A percentile compares a stretch with the other conserved stretches of the same genome.
Evolutionary conservation across 2,113 vertebrate species (phyloP).

Genomic region (Heloderma charlesbogerti): DNA sequence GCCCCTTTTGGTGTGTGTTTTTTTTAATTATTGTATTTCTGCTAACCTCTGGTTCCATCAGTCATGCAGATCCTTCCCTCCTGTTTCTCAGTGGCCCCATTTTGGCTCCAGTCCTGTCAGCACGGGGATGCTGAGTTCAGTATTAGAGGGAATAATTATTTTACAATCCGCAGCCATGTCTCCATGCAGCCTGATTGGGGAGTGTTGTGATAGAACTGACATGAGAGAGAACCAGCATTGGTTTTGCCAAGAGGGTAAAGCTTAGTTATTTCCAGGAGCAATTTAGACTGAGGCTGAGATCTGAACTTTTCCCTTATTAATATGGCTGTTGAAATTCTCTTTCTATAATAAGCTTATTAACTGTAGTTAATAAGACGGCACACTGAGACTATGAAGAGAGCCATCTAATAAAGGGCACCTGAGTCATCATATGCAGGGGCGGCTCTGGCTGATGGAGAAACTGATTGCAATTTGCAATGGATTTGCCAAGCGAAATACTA

Average conservation of each 20-base stretch:
- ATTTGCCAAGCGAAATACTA: not conserved
- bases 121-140: not conserved
- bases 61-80: not conserved
- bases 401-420: not conserved
- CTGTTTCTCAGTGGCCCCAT: not conserved
- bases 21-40: not conserved
- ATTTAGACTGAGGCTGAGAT: not conserved
- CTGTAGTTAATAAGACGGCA: not conserved
- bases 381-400: not conserved
- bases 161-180: not conserved
- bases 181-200: accelerated
- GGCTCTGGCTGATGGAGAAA: not conserved
- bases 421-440: not conserved
- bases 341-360: slow-evolving; percentile 7
- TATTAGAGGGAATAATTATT: not conserved
- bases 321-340: not conserved
- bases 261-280: not conserved
- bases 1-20: not conserved
- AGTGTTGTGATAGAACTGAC: not conserved
- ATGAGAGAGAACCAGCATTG: not conserved
- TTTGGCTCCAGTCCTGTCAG: not conserved
- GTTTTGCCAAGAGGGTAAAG: not conserved
- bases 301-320: not conserved
- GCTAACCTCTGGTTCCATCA: not conserved
- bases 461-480: not conserved